These are phyloP conservation scores for Brachystomella parvula DNA, from an alignment of 1,140 invertebrate genomes.

Conservation along the genomic window DNA sequence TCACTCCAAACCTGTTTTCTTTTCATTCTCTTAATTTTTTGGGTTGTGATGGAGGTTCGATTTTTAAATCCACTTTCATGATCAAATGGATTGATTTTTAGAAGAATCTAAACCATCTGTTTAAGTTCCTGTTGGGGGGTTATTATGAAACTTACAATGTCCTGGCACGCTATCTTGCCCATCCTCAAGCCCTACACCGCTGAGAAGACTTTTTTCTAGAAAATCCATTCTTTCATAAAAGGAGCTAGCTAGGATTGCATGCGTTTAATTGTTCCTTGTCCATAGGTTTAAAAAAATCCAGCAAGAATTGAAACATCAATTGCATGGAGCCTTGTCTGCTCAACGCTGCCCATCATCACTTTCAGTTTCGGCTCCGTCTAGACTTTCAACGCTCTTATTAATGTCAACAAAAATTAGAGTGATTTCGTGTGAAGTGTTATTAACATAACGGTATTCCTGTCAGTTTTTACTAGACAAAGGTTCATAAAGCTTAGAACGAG, in stretches of 20 bases:
- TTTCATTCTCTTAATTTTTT: background rate
- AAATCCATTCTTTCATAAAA: background rate
- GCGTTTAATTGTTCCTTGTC: slow-evolving; percentile 1
- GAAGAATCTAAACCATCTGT: background rate
- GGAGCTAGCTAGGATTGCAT: background rate
- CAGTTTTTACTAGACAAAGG: no score
- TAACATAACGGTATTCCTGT: background rate
- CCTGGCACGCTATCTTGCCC: background rate
- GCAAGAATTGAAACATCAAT: slow-evolving; percentile 1
- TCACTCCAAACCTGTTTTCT: slow-evolving; percentile 1
- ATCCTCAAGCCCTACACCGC: background rate
- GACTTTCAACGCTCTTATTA: background rate
- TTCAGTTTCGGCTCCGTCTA: background rate
- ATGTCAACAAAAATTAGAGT: background rate
- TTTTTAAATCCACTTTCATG: no score
- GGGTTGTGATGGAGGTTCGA: background rate
- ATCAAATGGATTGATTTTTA: slow-evolving; percentile 8
- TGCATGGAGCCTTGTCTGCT: background rate
- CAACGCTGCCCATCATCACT: background rate
- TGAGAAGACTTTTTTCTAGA: background rate
- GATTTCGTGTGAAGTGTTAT: background rate
- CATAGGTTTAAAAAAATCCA: background rate
- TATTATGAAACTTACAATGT: background rate
- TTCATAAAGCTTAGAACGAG: no score
- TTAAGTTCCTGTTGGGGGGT: slow-evolving; percentile 1